These are phyloP conservation scores for Tarsius wallacei DNA, from an alignment of 2,797 vertebrate species.

Conservation along the genomic window DNA sequence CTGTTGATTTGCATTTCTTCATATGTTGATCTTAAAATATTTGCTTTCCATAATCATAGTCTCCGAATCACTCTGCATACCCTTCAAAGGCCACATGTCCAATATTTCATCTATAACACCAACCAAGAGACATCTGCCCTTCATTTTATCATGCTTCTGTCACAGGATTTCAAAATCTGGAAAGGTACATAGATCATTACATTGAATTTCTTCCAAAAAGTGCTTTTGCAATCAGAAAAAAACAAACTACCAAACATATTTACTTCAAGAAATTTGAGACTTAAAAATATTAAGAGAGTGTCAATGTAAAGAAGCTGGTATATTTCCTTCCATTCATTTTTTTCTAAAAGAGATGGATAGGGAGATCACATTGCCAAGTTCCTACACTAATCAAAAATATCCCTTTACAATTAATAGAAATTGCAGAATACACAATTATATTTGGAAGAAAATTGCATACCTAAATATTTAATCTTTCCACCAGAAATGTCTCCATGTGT, in stretches of 20 bases:
- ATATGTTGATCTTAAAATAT: conserved; percentile 3
- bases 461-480: neutral
- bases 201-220: neutral
- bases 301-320: neutral
- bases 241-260: neutral
- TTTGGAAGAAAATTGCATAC: conserved; percentile 28
- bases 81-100: neutral
- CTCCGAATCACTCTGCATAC: neutral
- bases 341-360: neutral
- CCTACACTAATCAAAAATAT: conserved; percentile 2
- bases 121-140: neutral
- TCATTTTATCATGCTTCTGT: neutral
- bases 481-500: neutral
- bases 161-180: neutral
- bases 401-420: neutral
- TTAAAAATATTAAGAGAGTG: conserved; percentile 10
- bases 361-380: neutral
- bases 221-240: conserved; percentile 37
- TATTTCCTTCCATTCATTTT: neutral
- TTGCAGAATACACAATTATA: neutral
- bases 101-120: neutral
- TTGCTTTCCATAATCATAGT: neutral
- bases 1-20: conserved; percentile 43
- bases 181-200: neutral
- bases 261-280: conserved; percentile 34